Evolutionary conservation across 2,888 invertebrate genomes (phyloP).

Genomic region (Emmelina monodactyla): DNA sequence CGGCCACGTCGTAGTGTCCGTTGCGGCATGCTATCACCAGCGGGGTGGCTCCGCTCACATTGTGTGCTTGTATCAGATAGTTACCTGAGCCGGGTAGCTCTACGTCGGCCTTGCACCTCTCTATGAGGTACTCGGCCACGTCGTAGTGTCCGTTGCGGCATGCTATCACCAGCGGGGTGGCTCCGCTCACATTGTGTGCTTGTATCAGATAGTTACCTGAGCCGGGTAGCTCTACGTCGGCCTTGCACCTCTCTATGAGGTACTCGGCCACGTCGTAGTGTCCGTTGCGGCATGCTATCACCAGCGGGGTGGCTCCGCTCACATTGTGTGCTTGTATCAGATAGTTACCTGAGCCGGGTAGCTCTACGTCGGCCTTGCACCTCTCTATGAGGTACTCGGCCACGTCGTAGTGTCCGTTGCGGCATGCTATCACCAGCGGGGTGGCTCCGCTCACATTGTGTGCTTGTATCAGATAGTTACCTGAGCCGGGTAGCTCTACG

Average conservation of each 20-base stretch:
- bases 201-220: no score
- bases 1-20: conserved; percentile 93
- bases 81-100: conserved; percentile 91
- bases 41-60: conserved; percentile 93
- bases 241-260: conserved; percentile 88
- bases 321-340: no score
- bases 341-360: conserved; percentile 88
- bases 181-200: conserved; percentile 92
- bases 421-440: conserved; percentile 92
- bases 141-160: conserved; percentile 95
- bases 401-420: conserved; percentile 94
- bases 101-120: conserved; percentile 88
- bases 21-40: conserved; percentile 95
- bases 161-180: conserved; percentile 94
- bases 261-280: conserved; percentile 94
- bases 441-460: conserved; percentile 94
- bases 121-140: conserved; percentile 92
- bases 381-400: conserved; percentile 92
- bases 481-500: conserved; percentile 90
- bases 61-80: no score
- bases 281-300: conserved; percentile 95
- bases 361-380: conserved; percentile 91
- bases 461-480: no score
- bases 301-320: conserved; percentile 92
- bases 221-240: conserved; percentile 91